Base-by-base conservation (phyloP, 2,888 invertebrate genomes). In the Acanthosepion esculentum region DNA sequence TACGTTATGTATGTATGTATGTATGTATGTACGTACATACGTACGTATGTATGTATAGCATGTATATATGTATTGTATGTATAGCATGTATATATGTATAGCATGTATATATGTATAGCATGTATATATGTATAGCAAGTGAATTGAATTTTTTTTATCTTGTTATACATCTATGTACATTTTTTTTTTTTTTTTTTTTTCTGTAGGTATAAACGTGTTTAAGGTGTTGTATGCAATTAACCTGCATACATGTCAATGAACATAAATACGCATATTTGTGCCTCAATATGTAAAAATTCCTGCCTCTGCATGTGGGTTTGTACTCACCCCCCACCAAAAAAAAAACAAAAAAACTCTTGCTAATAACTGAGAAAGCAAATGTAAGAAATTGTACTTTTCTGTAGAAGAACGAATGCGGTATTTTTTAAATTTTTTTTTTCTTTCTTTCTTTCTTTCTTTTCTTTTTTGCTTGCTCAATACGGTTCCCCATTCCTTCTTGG, bases 21-120 rank as follows among this genome's bases (percentile, higher is more conserved):
- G 53, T n/a, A n/a, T n/a, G n/a, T n/a, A n/a, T n/a, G n/a, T n/a
- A n/a, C n/a, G n/a, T n/a, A n/a, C n/a, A n/a, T n/a, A n/a, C n/a
- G n/a, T n/a, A n/a, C n/a, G n/a, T 93, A 48, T n/a, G n/a, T 93
- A 48, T 50, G 26, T 29, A 50, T 92, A 12, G n/a, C n/a, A n/a
- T n/a, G n/a, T 93, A n/a, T 93, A 50, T 93, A 29, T 48, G 33
- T n/a, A n/a, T n/a, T n/a, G n/a, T 29, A 53, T 93, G n/a, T 93
- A 20, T 93, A 33, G n/a, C n/a, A 93, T 93, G 53, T 92, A 48
- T 92, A 50, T n/a, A 48, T 48, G 0, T 48, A 26, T 48, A 93
- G n/a, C n/a, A n/a, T n/a, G n/a, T 93, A 48, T n/a, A 50, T 93
- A 48, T 50, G 26, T 29, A 50, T 92, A 12, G n/a, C n/a, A n/a